Base-by-base conservation (phyloP, 2,888 invertebrate species). In the Noctua pronuba region DNA sequence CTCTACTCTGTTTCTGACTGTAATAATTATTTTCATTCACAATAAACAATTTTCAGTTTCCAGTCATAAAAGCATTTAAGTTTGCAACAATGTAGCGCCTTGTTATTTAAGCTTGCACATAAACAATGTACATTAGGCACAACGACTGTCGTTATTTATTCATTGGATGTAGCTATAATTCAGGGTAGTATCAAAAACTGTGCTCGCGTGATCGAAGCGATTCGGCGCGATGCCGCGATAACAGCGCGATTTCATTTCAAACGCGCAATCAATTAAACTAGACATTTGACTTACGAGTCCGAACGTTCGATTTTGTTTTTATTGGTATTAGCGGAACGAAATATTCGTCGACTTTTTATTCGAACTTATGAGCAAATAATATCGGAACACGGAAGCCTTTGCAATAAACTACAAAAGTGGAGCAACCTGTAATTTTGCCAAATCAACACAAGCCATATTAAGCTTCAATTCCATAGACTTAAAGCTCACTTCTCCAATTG, bases 341-440 rank as follows among this genome's bases (percentile, higher is more conserved):
- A 75, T 49, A 58, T 73, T 72, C 66, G 52, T 78, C 35, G 52
- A 73, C 76, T 85, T 85, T 77, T 85, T 80, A 81, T 70, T 73
- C 62, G 41, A 79, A 73, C 75, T 79, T 73, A 66, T 52, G 18
- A 74, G 71, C 73, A 80, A 84, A 87, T 79, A 82, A 82, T 86
- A 81, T 80, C 81, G 74, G 79, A 80, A 86, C 80, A 80, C 78
- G 70, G 81, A 83, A 87, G 75, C 73, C 49, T 83, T 77, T 75
- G 73, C 65, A 79, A 76, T 81, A 75, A 82, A 82, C 70, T 75
- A 85, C 73, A 79, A 81, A 90, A 90, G 79, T 89, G 83, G 88
- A 92, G 84, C 93, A 92, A 83, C 92, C 91, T 92, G 90, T 93
- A 90, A 90, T 88, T 88, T 87, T 77, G 58, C 71, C 24, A 60